Conservation (phyloP, 2,113 vertebrate species). For the Limanda limanda region DNA sequence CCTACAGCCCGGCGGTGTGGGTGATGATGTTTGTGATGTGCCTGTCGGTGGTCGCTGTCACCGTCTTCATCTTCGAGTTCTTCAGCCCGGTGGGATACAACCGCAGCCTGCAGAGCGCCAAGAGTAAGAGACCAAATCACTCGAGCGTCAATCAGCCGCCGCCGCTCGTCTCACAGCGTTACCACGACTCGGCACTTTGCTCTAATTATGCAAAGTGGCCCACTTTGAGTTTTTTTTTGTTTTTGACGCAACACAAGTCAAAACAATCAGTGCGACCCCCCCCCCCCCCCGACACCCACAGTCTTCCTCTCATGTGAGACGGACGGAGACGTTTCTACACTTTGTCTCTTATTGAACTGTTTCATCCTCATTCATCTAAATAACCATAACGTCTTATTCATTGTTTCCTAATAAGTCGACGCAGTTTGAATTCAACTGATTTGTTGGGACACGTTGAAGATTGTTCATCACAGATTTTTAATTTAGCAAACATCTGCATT, state of each 20-base stretch:
- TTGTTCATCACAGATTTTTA: too few species aligned
- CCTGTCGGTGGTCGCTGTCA: slow-evolving; percentile 94
- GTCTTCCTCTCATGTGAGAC: too few species aligned
- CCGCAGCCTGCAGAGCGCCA: slow-evolving; percentile 88
- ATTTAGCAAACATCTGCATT: too few species aligned
- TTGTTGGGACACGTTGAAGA: too few species aligned
- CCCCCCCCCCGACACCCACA: slow-evolving; percentile 22
- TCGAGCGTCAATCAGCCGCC: slow-evolving; percentile 52
- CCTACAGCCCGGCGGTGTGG: slow-evolving; percentile 95
- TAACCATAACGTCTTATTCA: slow-evolving; percentile 15
- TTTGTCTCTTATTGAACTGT: slow-evolving; percentile 6
- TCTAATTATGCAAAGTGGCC: slow-evolving; percentile 47
- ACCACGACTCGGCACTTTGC: too few species aligned
- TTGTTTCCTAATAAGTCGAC: slow-evolving; percentile 8
- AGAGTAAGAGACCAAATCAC: slow-evolving; percentile 83
- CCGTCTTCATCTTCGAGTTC: slow-evolving; percentile 94
- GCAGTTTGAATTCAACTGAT: too few species aligned
- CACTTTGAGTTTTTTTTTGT: background rate
- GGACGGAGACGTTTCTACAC: background rate
- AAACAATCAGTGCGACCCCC: slow-evolving; percentile 40
- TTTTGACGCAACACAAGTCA: slow-evolving; percentile 26
- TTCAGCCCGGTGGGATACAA: slow-evolving; percentile 93
- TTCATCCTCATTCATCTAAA: background rate
- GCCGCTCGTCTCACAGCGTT: slow-evolving; percentile 52
- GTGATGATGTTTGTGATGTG: slow-evolving; percentile 99